A percentile compares a stretch with the other conserved stretches of the same genome.
Evolutionary conservation across 2,113 vertebrate genomes (phyloP).

Genomic region (Mirounga angustirostris): DNA sequence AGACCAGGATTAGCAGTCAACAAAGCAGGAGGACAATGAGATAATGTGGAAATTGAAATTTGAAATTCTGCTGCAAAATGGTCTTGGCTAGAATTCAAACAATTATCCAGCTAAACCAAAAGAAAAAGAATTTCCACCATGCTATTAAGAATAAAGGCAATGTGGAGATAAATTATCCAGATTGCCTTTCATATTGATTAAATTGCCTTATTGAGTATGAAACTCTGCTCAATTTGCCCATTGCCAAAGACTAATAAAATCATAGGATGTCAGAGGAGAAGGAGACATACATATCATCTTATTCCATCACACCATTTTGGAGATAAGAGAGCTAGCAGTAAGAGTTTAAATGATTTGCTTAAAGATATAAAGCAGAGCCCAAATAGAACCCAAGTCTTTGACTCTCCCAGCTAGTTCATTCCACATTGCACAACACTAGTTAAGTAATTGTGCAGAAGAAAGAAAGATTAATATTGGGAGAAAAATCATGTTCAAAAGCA

Average conservation of each 20-base stretch:
- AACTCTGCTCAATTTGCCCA: not conserved
- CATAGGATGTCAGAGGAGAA: not conserved
- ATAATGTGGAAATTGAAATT: constrained; percentile 41
- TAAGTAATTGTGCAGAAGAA: not conserved
- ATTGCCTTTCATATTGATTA: constrained; percentile 46
- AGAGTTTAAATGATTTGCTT: not conserved
- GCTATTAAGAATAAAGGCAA: constrained; percentile 48
- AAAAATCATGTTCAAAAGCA: constrained; percentile 18
- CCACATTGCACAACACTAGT: not conserved
- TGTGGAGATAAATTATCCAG: constrained; percentile 24
- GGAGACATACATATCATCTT: not conserved
- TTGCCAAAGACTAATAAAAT: constrained; percentile 46
- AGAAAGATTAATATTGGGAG: not conserved
- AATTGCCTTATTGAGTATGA: constrained; percentile 48
- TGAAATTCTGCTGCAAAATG: constrained; percentile 54
- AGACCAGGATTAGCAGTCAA: not conserved
- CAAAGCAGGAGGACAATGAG: not conserved
- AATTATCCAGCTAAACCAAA: constrained; percentile 33
- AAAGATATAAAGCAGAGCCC: not conserved
- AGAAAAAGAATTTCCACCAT: not conserved
- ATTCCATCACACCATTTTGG: not conserved
- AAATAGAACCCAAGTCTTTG: constrained; percentile 1
- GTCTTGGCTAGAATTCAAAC: constrained; percentile 1
- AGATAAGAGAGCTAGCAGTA: not conserved
- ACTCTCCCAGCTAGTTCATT: constrained; percentile 3